Conservation (phyloP, 2,113 vertebrate species). For the Archilochus colubris region DNA sequence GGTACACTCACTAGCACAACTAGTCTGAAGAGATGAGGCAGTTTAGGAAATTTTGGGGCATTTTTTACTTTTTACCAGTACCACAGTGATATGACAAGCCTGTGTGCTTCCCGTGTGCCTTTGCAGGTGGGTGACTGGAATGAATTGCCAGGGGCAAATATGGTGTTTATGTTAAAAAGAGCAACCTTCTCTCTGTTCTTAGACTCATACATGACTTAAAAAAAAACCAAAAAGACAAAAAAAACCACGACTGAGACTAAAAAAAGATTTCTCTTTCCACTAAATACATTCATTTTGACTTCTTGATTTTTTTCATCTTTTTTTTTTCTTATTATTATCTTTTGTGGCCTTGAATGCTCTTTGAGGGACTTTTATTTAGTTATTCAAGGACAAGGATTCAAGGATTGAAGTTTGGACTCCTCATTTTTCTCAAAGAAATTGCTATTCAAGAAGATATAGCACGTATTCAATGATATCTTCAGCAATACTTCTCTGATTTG, state of each 20-base stretch:
- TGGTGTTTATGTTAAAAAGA: background rate
- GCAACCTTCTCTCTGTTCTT: background rate
- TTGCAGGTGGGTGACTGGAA: background rate
- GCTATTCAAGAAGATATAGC: background rate
- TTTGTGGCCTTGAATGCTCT: background rate
- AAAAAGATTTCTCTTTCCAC: background rate
- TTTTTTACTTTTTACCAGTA: background rate
- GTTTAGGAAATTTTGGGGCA: background rate
- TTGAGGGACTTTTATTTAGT: background rate
- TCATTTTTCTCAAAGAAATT: background rate
- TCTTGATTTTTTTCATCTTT: background rate
- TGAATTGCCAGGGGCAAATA: background rate
- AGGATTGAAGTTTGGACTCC: background rate
- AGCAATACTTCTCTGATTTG: background rate
- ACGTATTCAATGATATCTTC: background rate
- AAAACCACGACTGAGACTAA: background rate
- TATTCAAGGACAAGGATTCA: background rate
- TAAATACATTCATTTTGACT: background rate
- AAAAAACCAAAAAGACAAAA: background rate
- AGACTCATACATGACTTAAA: accelerated
- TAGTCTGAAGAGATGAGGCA: background rate
- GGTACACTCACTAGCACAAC: background rate
- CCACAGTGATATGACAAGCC: background rate
- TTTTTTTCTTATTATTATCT: background rate
- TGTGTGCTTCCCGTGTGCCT: background rate